These are phyloP conservation scores for Cantharis lateralis DNA, from an alignment of 2,888 invertebrate genomes.

Conservation along the genomic window DNA sequence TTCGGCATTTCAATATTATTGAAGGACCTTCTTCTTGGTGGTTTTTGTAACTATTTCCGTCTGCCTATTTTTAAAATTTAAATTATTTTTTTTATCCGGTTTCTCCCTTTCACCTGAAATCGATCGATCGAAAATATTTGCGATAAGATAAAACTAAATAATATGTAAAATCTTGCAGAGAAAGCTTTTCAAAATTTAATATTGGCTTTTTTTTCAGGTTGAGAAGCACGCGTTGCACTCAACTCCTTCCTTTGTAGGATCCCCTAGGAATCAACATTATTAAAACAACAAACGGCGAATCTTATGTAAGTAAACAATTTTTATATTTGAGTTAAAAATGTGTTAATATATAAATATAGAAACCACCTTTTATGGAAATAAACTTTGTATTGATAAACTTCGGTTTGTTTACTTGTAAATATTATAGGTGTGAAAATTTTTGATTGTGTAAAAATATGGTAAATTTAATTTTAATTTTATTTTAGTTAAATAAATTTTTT, in stretches of 20 bases:
- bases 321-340: conserved; percentile 19
- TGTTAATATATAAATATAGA: background rate
- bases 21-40: background rate
- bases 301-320: conserved; percentile 46
- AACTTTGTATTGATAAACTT: background rate
- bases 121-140: background rate
- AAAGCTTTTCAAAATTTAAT: background rate
- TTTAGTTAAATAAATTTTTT: background rate
- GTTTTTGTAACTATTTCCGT: background rate
- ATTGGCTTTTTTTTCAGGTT: conserved; percentile 54
- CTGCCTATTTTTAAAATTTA: background rate
- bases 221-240: conserved; percentile 53
- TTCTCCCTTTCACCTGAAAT: background rate
- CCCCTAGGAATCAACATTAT: conserved; percentile 57
- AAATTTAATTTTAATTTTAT: background rate
- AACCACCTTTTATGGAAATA: background rate
- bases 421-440: background rate
- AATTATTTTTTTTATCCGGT: background rate
- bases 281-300: conserved; percentile 50
- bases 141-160: background rate
- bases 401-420: background rate
- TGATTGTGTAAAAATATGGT: background rate
- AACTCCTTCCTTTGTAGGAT: conserved; percentile 56
- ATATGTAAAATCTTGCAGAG: background rate
- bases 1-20: background rate